Percentiles rank a stretch among this genome's conserved stretches.
These are phyloP conservation scores for Rostratula benghalensis DNA, from an alignment of 2,113 vertebrate species.

Conservation along the genomic window DNA sequence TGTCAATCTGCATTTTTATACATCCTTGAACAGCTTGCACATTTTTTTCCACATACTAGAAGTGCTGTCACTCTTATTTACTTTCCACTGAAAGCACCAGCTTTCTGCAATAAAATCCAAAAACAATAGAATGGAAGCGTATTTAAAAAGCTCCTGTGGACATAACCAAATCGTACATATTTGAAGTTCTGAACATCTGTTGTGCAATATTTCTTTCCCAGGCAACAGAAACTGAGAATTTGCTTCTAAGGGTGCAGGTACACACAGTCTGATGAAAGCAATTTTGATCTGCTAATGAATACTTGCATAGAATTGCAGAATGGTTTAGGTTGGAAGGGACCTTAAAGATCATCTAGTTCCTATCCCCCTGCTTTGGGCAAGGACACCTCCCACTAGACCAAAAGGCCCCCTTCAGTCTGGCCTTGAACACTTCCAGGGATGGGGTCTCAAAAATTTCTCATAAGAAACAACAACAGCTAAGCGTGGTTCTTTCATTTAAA, in stretches of 20 bases:
- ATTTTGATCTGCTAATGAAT: not conserved
- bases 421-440: not conserved
- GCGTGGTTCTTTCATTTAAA: not conserved
- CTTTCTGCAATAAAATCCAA: not conserved
- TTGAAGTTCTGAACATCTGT: not conserved
- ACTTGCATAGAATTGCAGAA: not conserved
- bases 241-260: not conserved
- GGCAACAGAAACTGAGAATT: not conserved
- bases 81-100: not conserved
- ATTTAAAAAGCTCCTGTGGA: not conserved
- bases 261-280: not conserved
- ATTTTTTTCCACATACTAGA: not conserved
- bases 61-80: not conserved
- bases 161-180: not conserved
- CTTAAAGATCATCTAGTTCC: not conserved
- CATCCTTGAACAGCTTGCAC: not conserved
- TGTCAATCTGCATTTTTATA: conserved; percentile 44
- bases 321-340: not conserved
- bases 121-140: not conserved
- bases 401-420: not conserved
- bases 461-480: not conserved
- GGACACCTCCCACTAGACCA: not conserved
- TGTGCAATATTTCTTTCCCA: not conserved
- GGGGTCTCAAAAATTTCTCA: not conserved
- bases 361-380: not conserved